Evolutionary conservation across 2,888 invertebrate species (phyloP).

Genomic region (Lycaena phlaeas): DNA sequence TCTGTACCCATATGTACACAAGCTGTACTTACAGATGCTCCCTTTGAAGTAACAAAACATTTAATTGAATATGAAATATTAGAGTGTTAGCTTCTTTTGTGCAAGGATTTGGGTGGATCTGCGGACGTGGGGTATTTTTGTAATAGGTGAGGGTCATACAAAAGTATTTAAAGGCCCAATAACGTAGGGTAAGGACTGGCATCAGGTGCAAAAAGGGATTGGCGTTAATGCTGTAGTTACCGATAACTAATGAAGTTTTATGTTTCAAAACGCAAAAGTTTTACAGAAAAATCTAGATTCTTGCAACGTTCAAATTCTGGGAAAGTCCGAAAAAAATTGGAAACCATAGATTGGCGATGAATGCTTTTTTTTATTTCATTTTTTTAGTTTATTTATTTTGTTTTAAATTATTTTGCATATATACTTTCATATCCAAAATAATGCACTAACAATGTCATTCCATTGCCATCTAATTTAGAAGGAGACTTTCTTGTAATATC

Average conservation of each 20-base stretch:
- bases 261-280: not conserved
- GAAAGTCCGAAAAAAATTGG: no score
- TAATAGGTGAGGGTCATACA: slow-evolving; percentile 52
- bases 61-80: slow-evolving; percentile 82
- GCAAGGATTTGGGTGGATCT: slow-evolving; percentile 55
- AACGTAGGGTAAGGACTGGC: slow-evolving; percentile 29
- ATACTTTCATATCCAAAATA: no score
- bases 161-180: slow-evolving; percentile 53
- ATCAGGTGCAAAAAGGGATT: slow-evolving; percentile 29
- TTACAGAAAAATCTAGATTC: not conserved
- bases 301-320: no score
- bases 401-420: no score
- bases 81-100: slow-evolving; percentile 69
- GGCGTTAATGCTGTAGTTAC: slow-evolving; percentile 7
- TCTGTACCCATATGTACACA: slow-evolving; percentile 18
- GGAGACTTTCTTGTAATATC: no score
- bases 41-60: no score
- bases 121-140: slow-evolving; percentile 41
- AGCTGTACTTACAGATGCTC: slow-evolving; percentile 7
- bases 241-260: slow-evolving; percentile 7
- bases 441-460: no score
- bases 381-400: no score
- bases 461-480: no score
- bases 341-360: no score
- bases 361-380: no score